These are phyloP conservation scores for Galerucella nymphaeae DNA, from an alignment of 2,888 invertebrate species.

Conservation along the genomic window DNA sequence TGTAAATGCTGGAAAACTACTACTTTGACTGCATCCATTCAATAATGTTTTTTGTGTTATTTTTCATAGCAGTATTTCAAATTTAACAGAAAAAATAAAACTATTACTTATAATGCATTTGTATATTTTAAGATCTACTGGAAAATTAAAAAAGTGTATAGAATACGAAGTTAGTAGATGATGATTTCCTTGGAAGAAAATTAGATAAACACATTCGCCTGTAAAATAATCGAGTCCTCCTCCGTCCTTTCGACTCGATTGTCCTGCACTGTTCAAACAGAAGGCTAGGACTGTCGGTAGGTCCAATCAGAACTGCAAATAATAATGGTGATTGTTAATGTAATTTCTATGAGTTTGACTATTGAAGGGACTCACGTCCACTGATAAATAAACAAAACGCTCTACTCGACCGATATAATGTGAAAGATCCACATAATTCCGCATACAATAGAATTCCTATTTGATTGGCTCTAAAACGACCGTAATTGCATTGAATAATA, in stretches of 20 bases:
- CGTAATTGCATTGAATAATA: constrained; percentile 44
- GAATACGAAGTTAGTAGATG: neutral
- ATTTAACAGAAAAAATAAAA: too few species aligned
- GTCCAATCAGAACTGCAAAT: constrained; percentile 64
- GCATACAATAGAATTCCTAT: constrained; percentile 55
- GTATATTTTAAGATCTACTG: too few species aligned
- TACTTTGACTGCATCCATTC: constrained; percentile 31
- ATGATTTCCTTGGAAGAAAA: constrained; percentile 11
- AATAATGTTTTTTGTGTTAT: constrained; percentile 1
- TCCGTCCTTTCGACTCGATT: constrained; percentile 6
- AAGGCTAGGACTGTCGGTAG: constrained; percentile 27
- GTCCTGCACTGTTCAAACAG: constrained; percentile 42
- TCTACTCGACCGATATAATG: constrained; percentile 60
- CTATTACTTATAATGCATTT: too few species aligned
- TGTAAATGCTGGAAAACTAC: constrained; percentile 42
- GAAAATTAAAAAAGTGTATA: neutral
- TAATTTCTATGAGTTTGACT: constrained; percentile 65
- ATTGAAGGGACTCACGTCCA: constrained; percentile 58
- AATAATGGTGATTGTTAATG: constrained; percentile 65
- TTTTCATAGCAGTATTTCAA: too few species aligned
- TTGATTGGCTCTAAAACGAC: constrained; percentile 44
- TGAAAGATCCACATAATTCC: constrained; percentile 60
- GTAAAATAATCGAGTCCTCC: constrained; percentile 25
- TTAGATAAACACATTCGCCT: constrained; percentile 7
- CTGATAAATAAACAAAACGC: constrained; percentile 56